Conservation (phyloP, 2,797 vertebrate species). For the Mus spretus region DNA sequence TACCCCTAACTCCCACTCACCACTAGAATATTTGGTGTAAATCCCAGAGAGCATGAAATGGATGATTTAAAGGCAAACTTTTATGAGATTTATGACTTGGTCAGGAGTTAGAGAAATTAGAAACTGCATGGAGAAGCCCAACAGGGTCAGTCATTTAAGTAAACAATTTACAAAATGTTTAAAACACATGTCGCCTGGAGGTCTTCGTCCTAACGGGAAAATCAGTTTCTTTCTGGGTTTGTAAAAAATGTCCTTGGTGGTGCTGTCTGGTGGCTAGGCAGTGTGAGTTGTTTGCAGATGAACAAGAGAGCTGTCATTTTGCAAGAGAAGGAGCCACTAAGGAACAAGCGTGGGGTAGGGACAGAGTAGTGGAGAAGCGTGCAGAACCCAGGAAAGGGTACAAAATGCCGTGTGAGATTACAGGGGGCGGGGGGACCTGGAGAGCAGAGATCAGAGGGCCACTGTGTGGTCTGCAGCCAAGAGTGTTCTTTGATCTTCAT, state of each 20-base stretch:
- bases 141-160: not conserved
- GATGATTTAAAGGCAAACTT: not conserved
- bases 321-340: not conserved
- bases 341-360: not conserved
- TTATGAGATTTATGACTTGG: not conserved
- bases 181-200: not conserved
- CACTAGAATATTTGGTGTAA: not conserved
- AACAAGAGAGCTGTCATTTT: not conserved
- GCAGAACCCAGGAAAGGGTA: constrained; percentile 46
- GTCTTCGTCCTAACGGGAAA: constrained; percentile 6
- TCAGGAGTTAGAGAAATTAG: not conserved
- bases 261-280: not conserved
- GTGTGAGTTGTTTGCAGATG: not conserved
- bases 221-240: not conserved
- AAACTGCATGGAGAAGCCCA: not conserved
- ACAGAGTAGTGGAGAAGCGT: constrained; percentile 51
- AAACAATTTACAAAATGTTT: not conserved
- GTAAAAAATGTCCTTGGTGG: not conserved
- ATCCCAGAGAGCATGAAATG: not conserved
- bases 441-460: constrained; percentile 57
- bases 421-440: not conserved
- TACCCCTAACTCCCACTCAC: not conserved
- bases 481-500: constrained; percentile 75
- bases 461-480: constrained; percentile 54
- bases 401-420: constrained; percentile 50